Percentiles rank a stretch among this genome's conserved stretches.
Conservation (phyloP, 2,888 invertebrate genomes). For the Thera britannica region DNA sequence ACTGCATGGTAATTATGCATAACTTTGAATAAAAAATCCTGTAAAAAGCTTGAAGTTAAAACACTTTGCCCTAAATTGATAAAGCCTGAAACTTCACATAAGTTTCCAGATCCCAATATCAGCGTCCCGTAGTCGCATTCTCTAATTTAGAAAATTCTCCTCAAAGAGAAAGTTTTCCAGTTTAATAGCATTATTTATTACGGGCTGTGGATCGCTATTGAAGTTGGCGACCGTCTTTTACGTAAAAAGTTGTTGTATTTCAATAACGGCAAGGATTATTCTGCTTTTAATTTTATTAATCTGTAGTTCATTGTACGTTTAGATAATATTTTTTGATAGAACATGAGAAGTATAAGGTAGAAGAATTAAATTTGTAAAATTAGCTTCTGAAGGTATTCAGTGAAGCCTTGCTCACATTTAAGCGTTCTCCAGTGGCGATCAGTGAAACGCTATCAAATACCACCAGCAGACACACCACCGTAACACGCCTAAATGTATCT, state of each 20-base stretch:
- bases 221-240: background rate
- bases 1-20: too few relatives aligned
- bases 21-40: background rate
- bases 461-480: too few relatives aligned
- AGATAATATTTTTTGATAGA: too few relatives aligned
- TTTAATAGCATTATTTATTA: constrained; percentile 68
- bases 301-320: too few relatives aligned
- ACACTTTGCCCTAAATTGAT: constrained; percentile 60
- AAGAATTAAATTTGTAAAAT: too few relatives aligned
- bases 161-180: constrained; percentile 54
- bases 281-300: too few relatives aligned
- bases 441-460: too few relatives aligned
- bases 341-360: too few relatives aligned
- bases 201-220: background rate
- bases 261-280: background rate
- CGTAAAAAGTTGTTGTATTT: background rate
- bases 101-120: constrained; percentile 47
- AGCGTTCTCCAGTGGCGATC: too few relatives aligned
- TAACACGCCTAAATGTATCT: too few relatives aligned
- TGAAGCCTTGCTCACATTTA: too few relatives aligned
- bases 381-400: too few relatives aligned
- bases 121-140: constrained; percentile 31
- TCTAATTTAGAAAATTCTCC: constrained; percentile 54
- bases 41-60: constrained; percentile 9
- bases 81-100: constrained; percentile 56